A percentile compares a stretch with the other conserved stretches of the same genome.
These are phyloP conservation scores for Ophion obscuratus DNA, from an alignment of 2,888 invertebrate species.

Conservation along the genomic window DNA sequence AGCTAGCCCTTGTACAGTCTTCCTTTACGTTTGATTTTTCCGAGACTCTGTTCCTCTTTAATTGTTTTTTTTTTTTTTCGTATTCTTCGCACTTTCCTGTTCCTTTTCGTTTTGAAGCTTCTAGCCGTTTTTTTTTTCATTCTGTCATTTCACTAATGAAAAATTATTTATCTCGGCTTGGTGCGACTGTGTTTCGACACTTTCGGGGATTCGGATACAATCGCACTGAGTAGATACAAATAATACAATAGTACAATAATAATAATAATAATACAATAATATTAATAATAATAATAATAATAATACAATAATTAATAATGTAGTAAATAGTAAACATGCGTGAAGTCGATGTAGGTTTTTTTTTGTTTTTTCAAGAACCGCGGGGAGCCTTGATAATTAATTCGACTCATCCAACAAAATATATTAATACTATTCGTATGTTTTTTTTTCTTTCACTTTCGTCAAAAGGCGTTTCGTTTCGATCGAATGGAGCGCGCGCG, in stretches of 20 bases:
- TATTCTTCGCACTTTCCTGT: constrained; percentile 17
- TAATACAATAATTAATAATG: constrained; percentile 77
- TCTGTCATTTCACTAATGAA: constrained; percentile 48
- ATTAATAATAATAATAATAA: constrained; percentile 74
- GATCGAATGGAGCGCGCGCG: constrained; percentile 36
- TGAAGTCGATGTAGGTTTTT: constrained; percentile 70
- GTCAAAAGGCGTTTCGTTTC: constrained; percentile 52
- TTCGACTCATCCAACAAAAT: constrained; percentile 77
- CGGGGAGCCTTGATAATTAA: constrained; percentile 14
- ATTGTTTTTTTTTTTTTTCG: constrained; percentile 33
- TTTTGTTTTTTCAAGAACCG: background rate
- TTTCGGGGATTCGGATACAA: constrained; percentile 63
- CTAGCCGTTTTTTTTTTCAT: constrained; percentile 31
- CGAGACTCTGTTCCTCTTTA: constrained; percentile 51
- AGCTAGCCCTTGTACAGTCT: constrained; percentile 70
- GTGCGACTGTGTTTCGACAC: constrained; percentile 54
- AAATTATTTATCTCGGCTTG: constrained; percentile 28
- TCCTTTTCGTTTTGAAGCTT: constrained; percentile 19
- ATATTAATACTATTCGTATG: constrained; percentile 81
- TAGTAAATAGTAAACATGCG: constrained; percentile 81
- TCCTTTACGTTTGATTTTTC: constrained; percentile 48
- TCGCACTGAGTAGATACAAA: constrained; percentile 70
- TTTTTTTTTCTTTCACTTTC: constrained; percentile 53
- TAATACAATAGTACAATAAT: constrained; percentile 63
- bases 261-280: constrained; percentile 71